These are phyloP conservation scores for Channa argus DNA, from an alignment of 2,113 vertebrate genomes.

Conservation along the genomic window DNA sequence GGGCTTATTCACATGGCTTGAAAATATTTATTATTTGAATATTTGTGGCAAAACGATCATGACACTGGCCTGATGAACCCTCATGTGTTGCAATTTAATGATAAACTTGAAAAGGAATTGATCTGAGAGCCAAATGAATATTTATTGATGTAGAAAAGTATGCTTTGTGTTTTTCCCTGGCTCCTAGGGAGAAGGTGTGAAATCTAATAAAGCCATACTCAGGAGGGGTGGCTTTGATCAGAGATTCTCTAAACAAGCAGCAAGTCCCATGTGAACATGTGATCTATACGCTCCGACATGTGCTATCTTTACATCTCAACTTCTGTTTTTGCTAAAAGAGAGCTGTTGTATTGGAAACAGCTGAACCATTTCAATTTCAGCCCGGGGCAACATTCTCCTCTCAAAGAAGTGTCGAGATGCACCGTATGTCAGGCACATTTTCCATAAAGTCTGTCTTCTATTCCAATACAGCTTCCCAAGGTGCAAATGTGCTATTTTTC, in stretches of 20 bases:
- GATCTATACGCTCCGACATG: slow-evolving; percentile 80
- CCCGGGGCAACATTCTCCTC: slow-evolving; percentile 78
- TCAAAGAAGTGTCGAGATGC: slow-evolving; percentile 74
- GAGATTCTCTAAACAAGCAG: slow-evolving; percentile 82
- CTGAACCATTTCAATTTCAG: slow-evolving; percentile 82
- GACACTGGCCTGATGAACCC: slow-evolving; percentile 32
- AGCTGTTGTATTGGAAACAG: slow-evolving; percentile 84
- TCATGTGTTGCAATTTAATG: slow-evolving; percentile 61
- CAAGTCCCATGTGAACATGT: slow-evolving; percentile 77
- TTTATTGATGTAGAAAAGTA: slow-evolving; percentile 81
- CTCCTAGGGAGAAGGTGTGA: slow-evolving; percentile 80
- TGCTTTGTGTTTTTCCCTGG: slow-evolving; percentile 78
- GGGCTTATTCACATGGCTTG: neutral
- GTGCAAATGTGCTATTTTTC: slow-evolving; percentile 70
- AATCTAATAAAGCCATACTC: slow-evolving; percentile 86
- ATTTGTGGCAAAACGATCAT: slow-evolving; percentile 38
- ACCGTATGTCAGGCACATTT: slow-evolving; percentile 56
- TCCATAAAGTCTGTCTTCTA: slow-evolving; percentile 64
- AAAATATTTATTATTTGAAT: slow-evolving; percentile 40
- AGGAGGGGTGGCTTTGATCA: slow-evolving; percentile 83
- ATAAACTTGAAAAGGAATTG: slow-evolving; percentile 65
- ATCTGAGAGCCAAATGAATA: slow-evolving; percentile 75
- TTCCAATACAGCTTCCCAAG: slow-evolving; percentile 28
- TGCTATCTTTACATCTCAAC: slow-evolving; percentile 84
- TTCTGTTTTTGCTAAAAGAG: slow-evolving; percentile 82